phyloP scores from a whole-genome alignment of 2,113 vertebrate genomes.

The Peromyscus leucopus region DNA sequence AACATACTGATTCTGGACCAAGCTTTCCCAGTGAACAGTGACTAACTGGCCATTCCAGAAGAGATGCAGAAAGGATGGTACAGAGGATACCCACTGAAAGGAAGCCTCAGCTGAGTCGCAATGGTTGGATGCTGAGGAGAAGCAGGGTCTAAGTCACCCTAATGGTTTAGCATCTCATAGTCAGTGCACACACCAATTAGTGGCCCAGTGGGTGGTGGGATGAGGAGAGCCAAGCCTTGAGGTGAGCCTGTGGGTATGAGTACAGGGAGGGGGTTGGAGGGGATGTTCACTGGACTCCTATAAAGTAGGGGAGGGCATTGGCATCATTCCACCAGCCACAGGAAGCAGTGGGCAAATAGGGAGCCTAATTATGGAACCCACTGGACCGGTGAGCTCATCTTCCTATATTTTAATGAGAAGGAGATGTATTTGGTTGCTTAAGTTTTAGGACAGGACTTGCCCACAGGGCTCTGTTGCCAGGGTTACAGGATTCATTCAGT shows the following conservation, averaged over 20 bases:
- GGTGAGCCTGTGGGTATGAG: not conserved
- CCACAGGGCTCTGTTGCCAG: constrained; percentile 8
- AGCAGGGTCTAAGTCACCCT: not conserved
- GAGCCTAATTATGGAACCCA: constrained; percentile 44
- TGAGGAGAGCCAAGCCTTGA: not conserved
- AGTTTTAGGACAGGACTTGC: constrained; percentile 8
- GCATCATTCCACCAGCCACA: constrained; percentile 3
- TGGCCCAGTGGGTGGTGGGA: not conserved
- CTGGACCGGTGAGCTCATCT: constrained; percentile 17
- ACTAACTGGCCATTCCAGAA: not conserved
- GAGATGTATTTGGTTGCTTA: not conserved
- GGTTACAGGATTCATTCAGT: not conserved
- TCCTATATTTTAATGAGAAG: constrained; percentile 7
- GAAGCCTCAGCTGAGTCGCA: not conserved
- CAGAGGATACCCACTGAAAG: not conserved
- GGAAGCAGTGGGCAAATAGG: constrained; percentile 47
- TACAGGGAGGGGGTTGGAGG: not conserved
- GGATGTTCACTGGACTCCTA: not conserved
- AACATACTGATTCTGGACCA: not conserved
- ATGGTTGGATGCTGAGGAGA: not conserved
- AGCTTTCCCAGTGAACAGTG: not conserved
- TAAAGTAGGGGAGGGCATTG: not conserved
- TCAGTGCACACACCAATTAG: not conserved
- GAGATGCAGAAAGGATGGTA: not conserved
- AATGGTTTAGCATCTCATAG: not conserved